Percentiles rank a stretch among this genome's conserved stretches.
Evolutionary conservation across 2,888 invertebrate genomes (phyloP).

Genomic region (Lycia hirtaria): DNA sequence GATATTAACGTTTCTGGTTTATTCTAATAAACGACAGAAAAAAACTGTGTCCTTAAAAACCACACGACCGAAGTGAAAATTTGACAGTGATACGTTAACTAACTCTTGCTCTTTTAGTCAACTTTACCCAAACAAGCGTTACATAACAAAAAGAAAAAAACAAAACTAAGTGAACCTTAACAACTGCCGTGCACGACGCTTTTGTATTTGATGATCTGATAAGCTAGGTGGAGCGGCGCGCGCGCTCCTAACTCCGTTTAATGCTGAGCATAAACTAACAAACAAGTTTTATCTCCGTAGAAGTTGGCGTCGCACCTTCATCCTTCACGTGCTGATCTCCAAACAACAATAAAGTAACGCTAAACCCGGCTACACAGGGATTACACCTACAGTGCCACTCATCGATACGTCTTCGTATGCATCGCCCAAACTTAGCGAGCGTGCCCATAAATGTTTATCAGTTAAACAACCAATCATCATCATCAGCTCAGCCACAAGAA

Average conservation of each 20-base stretch:
- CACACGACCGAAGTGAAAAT: no score
- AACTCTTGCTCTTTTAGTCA: no score
- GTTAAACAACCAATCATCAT: not conserved
- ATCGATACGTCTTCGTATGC: constrained; percentile 30
- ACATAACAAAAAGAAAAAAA: no score
- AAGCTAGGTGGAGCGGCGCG: constrained; percentile 48
- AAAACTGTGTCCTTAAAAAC: no score
- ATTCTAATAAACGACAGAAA: no score
- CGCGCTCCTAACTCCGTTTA: constrained; percentile 55
- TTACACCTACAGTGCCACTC: constrained; percentile 52
- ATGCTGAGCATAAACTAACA: constrained; percentile 70
- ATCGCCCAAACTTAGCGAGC: constrained; percentile 12
- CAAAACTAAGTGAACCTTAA: not conserved
- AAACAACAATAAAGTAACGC: constrained; percentile 71
- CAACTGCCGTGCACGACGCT: constrained; percentile 20
- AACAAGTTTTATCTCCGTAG: constrained; percentile 79
- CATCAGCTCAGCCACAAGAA: no score
- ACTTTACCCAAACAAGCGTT: no score
- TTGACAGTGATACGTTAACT: no score
- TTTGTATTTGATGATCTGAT: constrained; percentile 56
- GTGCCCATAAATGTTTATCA: not conserved
- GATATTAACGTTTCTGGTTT: no score
- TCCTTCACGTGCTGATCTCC: constrained; percentile 78
- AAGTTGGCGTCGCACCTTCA: constrained; percentile 78
- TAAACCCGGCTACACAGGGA: constrained; percentile 57